Evolutionary conservation across 2,888 invertebrate genomes (phyloP), one percentile per base, ranked within the genome.

Genomic region (Dioctria rufipes): DNA sequence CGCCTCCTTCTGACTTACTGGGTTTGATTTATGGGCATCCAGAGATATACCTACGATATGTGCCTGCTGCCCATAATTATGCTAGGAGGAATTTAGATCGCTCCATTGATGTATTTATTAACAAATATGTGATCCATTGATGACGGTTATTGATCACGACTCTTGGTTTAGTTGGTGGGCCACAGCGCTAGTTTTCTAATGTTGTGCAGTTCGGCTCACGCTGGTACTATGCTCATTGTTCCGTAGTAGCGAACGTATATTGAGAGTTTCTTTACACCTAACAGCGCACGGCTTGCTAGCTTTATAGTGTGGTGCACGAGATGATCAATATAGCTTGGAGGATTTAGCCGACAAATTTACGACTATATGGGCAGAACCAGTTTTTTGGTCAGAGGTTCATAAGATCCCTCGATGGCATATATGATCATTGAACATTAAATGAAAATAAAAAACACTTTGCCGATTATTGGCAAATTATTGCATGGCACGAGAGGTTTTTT

Each of bases 141-240:
- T 78, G 80, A 80, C 77, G 54, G 61, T 78, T 78, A 77, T 80
- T 80, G 80, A 78, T 80, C 77, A 80, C 80, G 80, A 80, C n/a
- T 63, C 46, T 39, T 13, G 13, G 63, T 77, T 77, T 77, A 11
- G 46, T n/a, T n/a, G n/a, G n/a, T 39, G n/a, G 46, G 39, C 9
- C 37, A 5, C 5, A 46, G 37, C 6, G 63, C 8, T 43, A 6
- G 77, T 37, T 46, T 61, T 77, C 46, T 43, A 61, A 37, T 13
- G 60, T 46, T 77, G n/a, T n/a, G n/a, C n/a, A n/a, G n/a, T n/a
- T n/a, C 58, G 39, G n/a, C n/a, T n/a, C n/a, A n/a, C n/a, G n/a
- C n/a, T n/a, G n/a, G n/a, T n/a, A n/a, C n/a, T n/a, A 8, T 49
- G 13, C n/a, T 37, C 49, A 77, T 77, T 77, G 77, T 77, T 77